Conservation (phyloP, 2,113 vertebrate species). For the Planiliza haematocheilus region DNA sequence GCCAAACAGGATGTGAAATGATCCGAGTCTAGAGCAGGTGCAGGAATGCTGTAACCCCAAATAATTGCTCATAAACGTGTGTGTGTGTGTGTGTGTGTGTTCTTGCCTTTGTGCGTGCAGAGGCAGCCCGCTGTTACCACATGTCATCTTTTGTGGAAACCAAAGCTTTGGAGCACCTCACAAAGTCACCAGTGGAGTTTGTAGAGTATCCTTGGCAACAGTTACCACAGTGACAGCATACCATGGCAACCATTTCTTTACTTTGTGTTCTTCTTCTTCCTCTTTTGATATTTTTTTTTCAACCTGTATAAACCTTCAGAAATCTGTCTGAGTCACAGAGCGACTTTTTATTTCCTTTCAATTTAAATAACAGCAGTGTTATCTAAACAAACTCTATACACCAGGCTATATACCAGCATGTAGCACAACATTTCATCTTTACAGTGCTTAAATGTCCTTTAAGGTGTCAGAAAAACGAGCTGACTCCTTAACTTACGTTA, state of each 20-base stretch:
- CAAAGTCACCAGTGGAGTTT: constrained; percentile 98
- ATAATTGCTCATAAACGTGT: constrained; percentile 18
- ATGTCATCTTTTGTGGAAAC: constrained; percentile 99
- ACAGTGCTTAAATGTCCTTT: no score
- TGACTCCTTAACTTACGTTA: constrained; percentile 82
- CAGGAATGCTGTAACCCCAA: neutral
- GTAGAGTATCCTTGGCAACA: constrained; percentile 95
- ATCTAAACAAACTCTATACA: no score
- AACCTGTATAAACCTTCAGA: neutral
- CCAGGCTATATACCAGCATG: no score
- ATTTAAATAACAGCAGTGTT: neutral
- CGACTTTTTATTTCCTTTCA: neutral
- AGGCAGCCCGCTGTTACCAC: constrained; percentile 94
- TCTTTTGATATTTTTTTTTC: constrained; percentile 2
- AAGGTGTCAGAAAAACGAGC: no score
- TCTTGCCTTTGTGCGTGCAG: constrained; percentile 69
- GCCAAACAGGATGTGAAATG: neutral
- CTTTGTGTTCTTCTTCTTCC: constrained; percentile 11
- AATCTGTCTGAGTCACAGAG: neutral
- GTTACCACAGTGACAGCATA: constrained; percentile 35
- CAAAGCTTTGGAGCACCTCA: constrained; percentile 97
- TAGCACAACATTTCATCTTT: no score
- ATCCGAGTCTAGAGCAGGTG: neutral
- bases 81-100: neutral
- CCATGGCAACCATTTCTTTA: constrained; percentile 40